Evolutionary conservation across 2,888 invertebrate species (phyloP).

Genomic region (Patella caerulea): DNA sequence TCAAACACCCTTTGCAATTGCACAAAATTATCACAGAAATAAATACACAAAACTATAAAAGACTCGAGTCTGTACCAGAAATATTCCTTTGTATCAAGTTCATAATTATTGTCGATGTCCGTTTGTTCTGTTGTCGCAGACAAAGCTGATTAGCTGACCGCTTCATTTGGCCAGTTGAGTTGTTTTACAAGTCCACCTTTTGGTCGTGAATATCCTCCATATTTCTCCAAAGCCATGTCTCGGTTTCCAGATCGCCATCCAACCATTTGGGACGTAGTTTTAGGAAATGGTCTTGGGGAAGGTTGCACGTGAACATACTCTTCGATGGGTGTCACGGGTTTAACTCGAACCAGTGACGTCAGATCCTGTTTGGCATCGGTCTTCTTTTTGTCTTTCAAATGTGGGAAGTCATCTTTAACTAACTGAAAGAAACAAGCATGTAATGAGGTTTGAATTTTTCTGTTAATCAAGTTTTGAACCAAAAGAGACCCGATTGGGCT

Average conservation of each 20-base stretch:
- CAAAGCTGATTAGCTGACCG: constrained; percentile 48
- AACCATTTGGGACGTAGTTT: constrained; percentile 62
- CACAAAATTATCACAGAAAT: no score
- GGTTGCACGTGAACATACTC: constrained; percentile 63
- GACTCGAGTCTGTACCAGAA: no score
- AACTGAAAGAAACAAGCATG: constrained; percentile 50
- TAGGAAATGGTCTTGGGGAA: constrained; percentile 65
- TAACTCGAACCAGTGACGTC: constrained; percentile 51
- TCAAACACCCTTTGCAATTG: no score
- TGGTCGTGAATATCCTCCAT: constrained; percentile 67
- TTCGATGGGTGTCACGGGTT: constrained; percentile 66
- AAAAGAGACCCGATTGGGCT: no score
- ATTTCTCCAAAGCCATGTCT: constrained; percentile 62
- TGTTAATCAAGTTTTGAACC: no score
- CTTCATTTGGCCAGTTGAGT: constrained; percentile 70
- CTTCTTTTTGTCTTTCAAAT: constrained; percentile 43
- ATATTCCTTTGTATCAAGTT: no score
- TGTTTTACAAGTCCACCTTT: constrained; percentile 67
- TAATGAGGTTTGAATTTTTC: no score
- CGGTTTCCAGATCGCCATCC: constrained; percentile 67
- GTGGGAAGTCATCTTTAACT: constrained; percentile 65
- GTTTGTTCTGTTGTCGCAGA: background rate
- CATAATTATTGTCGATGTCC: no score
- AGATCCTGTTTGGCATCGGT: constrained; percentile 49
- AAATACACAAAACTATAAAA: no score